Percentiles rank a stretch among this genome's conserved stretches.
These are phyloP conservation scores for Machimus rusticus DNA, from an alignment of 2,888 invertebrate species.

Conservation along the genomic window DNA sequence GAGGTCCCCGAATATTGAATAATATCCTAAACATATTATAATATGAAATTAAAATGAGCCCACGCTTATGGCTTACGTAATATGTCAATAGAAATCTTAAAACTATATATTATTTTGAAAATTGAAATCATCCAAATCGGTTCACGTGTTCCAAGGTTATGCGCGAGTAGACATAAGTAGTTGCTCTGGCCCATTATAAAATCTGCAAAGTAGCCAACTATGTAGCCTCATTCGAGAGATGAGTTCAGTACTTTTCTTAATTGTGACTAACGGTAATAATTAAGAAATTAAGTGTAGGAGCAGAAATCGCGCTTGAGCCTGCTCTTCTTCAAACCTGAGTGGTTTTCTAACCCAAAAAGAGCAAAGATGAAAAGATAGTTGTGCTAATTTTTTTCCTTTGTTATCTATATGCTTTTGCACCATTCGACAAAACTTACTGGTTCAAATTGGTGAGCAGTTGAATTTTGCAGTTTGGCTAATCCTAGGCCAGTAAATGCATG, in stretches of 20 bases:
- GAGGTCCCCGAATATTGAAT: too few species aligned
- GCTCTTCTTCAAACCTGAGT: background rate
- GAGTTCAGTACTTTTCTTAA: slow-evolving; percentile 14
- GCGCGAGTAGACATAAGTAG: background rate
- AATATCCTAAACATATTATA: too few species aligned
- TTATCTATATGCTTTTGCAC: background rate
- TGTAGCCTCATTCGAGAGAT: slow-evolving; percentile 10
- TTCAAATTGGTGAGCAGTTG: background rate
- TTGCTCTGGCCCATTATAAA: background rate
- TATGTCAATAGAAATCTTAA: too few species aligned
- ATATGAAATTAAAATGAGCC: too few species aligned
- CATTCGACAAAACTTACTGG: background rate
- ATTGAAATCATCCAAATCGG: too few species aligned
- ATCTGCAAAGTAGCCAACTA: background rate
- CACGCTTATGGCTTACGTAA: too few species aligned
- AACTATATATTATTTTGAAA: too few species aligned
- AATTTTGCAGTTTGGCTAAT: background rate
- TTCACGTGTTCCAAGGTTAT: too few species aligned
- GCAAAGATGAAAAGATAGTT: background rate
- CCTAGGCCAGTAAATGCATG: background rate
- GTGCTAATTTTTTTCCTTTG: background rate
- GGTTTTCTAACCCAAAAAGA: background rate
- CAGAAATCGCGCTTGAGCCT: background rate
- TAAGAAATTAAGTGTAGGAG: slow-evolving; percentile 15
- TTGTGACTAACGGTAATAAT: slow-evolving; percentile 28